Conservation (phyloP, 2,888 invertebrate genomes). For the Uropetala carovei region DNA sequence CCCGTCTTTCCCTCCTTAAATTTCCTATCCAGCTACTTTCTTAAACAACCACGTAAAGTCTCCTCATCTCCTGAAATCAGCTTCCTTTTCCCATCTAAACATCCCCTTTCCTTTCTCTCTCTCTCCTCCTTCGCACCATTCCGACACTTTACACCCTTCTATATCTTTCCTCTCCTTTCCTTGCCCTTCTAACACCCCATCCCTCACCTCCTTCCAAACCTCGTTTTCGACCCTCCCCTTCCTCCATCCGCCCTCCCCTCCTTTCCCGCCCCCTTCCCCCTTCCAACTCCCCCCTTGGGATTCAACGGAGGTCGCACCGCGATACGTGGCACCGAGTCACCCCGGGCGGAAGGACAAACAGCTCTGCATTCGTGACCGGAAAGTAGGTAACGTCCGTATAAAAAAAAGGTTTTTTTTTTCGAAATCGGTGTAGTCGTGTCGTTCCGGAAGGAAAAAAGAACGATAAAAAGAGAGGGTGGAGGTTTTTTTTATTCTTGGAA, state of each 20-base stretch:
- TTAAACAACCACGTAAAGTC: no score
- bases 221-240: neutral
- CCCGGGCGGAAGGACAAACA: neutral
- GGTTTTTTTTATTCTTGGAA: neutral
- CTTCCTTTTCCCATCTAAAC: neutral
- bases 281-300: neutral
- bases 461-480: neutral
- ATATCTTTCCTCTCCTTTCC: neutral
- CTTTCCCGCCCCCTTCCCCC: neutral
- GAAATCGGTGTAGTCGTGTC: constrained; percentile 12
- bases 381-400: constrained; percentile 15
- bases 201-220: neutral
- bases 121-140: neutral
- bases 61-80: no score
- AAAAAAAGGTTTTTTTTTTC: neutral
- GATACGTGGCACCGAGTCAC: neutral
- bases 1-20: no score
- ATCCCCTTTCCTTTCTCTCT: neutral
- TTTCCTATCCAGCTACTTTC: no score
- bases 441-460: neutral
- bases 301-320: neutral
- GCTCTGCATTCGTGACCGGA: neutral
- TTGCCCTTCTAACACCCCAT: neutral
- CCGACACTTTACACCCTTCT: neutral
- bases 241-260: neutral